Evolutionary conservation across 2,888 invertebrate genomes (phyloP), one percentile per base, ranked within the genome.

Genomic region (Metopia argyrocephala): DNA sequence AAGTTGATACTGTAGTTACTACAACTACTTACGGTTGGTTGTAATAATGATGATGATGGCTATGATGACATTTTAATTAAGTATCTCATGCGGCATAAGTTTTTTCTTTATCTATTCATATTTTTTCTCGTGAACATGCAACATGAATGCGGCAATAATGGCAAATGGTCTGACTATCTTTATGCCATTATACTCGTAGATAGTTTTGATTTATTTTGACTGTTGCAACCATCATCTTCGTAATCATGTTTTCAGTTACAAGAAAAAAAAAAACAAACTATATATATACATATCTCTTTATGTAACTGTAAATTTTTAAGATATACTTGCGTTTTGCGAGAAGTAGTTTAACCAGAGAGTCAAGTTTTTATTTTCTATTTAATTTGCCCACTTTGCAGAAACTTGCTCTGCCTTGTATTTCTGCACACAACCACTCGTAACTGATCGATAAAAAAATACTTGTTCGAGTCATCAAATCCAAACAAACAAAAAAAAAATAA

Each of bases 241-340:
- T 15, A 18, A 27, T 20, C n/a, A 25, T 45, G 21, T 73, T 38
- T 62, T 46, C 21, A 61, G 45, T 56, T 57, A 12, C 48, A 54
- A 20, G 18, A n/a, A 48, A 45, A 38, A 57, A 20, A n/a, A n/a
- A n/a, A n/a, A n/a, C n/a, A n/a, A n/a, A n/a, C n/a, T n/a, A n/a
- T n/a, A n/a, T n/a, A n/a, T n/a, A n/a, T n/a, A n/a, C n/a, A n/a
- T n/a, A n/a, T n/a, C n/a, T n/a, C 46, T 73, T 73, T 57, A 79
- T 69, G 52, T 70, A 75, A 65, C 75, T 71, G 65, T 76, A 70
- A 71, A 65, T 59, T 70, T 69, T 38, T 38, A 21, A 48, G 28
- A 28, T 9, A 38, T 38, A 38, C 38, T 38, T 38, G 9, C 38
- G 38, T 38, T 38, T 38, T 38, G 6, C 9, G 5, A 38, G 38